Percentiles rank a stretch among this genome's conserved stretches.
These are phyloP conservation scores for Lycaena phlaeas DNA, from an alignment of 2,888 invertebrate genomes.

Conservation along the genomic window DNA sequence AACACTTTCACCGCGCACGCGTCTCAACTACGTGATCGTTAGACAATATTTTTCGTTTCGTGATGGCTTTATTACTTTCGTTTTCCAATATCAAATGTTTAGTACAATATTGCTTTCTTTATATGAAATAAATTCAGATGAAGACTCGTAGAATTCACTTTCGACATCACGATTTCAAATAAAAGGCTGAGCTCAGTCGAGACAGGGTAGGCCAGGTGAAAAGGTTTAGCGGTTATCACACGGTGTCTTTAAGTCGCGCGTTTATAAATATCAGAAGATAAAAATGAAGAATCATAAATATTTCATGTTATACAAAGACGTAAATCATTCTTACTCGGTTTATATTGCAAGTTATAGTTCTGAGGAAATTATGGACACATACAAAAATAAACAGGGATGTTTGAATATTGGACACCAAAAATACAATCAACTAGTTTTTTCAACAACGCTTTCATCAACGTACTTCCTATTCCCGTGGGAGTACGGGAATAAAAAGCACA, in stretches of 20 bases:
- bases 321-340: too few relatives aligned
- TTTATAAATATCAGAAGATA: background rate
- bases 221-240: constrained; percentile 17
- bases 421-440: too few relatives aligned
- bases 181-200: constrained; percentile 21
- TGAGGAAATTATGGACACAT: too few relatives aligned
- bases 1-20: constrained; percentile 42
- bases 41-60: constrained; percentile 27
- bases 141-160: constrained; percentile 38
- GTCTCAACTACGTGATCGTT: constrained; percentile 28
- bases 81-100: constrained; percentile 40
- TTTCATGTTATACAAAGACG: too few relatives aligned
- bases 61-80: constrained; percentile 36
- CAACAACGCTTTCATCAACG: too few relatives aligned
- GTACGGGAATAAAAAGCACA: too few relatives aligned
- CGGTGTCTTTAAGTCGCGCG: background rate
- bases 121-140: constrained; percentile 29
- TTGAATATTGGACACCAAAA: too few relatives aligned
- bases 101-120: constrained; percentile 39
- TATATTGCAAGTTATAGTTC: too few relatives aligned
- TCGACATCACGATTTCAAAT: constrained; percentile 39
- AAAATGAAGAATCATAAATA: background rate
- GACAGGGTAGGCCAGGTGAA: constrained; percentile 19
- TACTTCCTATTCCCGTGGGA: too few relatives aligned
- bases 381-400: too few relatives aligned